Percentiles rank a stretch among this genome's conserved stretches.
These are phyloP conservation scores for Vannuccia rotundouncinata DNA, from an alignment of 2,888 invertebrate genomes.

Conservation along the genomic window DNA sequence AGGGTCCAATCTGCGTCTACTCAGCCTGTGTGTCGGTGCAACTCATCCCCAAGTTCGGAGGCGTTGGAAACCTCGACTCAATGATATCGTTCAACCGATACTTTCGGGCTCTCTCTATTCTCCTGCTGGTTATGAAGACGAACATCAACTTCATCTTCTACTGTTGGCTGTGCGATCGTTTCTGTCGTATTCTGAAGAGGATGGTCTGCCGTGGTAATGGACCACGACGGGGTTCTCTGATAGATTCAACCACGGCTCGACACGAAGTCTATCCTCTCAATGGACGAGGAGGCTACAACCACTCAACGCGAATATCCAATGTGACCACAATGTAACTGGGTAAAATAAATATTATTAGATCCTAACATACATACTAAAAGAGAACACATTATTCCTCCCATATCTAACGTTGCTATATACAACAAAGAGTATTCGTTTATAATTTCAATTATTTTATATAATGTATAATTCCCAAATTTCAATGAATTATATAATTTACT, in stretches of 20 bases:
- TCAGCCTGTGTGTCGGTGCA: constrained; percentile 11
- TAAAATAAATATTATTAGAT: too few relatives aligned
- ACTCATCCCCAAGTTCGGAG: neutral
- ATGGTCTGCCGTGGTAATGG: constrained; percentile 25
- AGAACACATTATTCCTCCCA: too few relatives aligned
- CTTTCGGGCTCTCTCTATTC: constrained; percentile 3
- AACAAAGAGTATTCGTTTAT: too few relatives aligned
- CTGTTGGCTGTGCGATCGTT: constrained; percentile 35
- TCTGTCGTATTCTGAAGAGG: constrained; percentile 11
- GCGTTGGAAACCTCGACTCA: neutral
- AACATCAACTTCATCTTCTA: constrained; percentile 32
- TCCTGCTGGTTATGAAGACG: constrained; percentile 33
- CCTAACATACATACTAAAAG: too few relatives aligned
- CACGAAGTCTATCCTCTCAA: neutral
- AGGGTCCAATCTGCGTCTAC: constrained; percentile 32
- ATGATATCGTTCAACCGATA: neutral
- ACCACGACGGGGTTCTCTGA: neutral
- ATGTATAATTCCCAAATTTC: too few relatives aligned
- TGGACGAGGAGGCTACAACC: neutral
- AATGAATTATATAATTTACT: too few relatives aligned
- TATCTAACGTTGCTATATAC: too few relatives aligned
- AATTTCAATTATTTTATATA: too few relatives aligned
- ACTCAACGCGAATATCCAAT: neutral
- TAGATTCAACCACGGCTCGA: neutral
- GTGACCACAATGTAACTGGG: neutral